Conservation (phyloP, 2,113 vertebrate genomes). For the Cyanoderma ruficeps region DNA sequence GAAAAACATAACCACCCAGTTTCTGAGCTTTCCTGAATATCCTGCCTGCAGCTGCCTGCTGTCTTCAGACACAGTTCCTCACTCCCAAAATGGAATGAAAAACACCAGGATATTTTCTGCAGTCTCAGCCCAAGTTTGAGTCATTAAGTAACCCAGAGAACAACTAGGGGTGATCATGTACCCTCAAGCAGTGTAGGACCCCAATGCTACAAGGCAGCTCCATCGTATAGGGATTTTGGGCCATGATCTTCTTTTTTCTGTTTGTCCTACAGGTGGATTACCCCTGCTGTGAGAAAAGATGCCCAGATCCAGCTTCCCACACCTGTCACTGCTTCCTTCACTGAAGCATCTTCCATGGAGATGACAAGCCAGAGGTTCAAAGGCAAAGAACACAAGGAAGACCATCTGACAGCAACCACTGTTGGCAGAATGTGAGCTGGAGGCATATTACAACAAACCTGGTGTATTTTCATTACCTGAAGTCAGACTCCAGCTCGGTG, state of each 20-base stretch:
- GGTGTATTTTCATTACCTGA: constrained; percentile 79
- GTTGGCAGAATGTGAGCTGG: background rate
- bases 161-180: background rate
- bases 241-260: background rate
- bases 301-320: background rate
- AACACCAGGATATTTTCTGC: background rate
- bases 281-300: background rate
- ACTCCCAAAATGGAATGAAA: background rate
- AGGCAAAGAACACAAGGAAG: background rate
- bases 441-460: background rate
- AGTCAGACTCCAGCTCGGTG: constrained; percentile 92
- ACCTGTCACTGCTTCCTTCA: rapidly evolving
- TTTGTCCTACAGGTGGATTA: background rate
- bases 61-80: background rate
- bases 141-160: background rate
- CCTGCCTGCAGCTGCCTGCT: background rate
- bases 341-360: background rate
- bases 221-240: background rate
- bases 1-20: background rate
- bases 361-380: background rate
- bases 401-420: background rate
- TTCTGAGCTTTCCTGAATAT: background rate
- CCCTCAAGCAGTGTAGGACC: background rate
- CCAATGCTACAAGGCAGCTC: background rate
- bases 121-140: background rate